These are phyloP conservation scores for Cochlearius cochlearius DNA, from an alignment of 2,113 vertebrate species.

Conservation along the genomic window DNA sequence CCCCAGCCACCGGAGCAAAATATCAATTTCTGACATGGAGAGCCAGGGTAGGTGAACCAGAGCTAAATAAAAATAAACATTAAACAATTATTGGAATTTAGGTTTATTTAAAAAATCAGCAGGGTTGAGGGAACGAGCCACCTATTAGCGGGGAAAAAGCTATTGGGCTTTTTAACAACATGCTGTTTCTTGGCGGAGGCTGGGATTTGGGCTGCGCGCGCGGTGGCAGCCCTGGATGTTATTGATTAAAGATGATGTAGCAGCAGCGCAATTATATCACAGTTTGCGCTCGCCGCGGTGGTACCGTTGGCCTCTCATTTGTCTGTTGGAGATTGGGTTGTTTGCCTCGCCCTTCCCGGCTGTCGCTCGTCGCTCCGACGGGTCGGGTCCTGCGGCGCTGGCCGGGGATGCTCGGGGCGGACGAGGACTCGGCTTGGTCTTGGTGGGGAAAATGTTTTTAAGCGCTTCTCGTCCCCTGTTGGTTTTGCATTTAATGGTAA, in stretches of 20 bases:
- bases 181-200: conserved; percentile 72
- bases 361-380: neutral
- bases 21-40: conserved; percentile 72
- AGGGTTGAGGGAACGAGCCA: conserved; percentile 72
- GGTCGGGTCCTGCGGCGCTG: rapidly evolving
- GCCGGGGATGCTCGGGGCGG: rapidly evolving
- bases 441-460: neutral
- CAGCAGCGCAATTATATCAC: conserved; percentile 71
- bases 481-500: rapidly evolving
- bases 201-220: conserved; percentile 53
- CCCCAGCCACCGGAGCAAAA: conserved; percentile 37
- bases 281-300: conserved; percentile 49
- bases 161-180: conserved; percentile 73
- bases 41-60: conserved; percentile 71
- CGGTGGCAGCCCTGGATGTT: conserved; percentile 58
- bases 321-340: conserved; percentile 47
- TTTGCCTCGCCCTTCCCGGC: neutral
- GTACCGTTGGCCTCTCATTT: conserved; percentile 34
- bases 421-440: neutral
- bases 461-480: rapidly evolving
- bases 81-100: conserved; percentile 83
- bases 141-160: conserved; percentile 69
- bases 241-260: conserved; percentile 76
- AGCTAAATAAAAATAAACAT: conserved; percentile 81
- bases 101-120: conserved; percentile 79